Evolutionary conservation across 1,140 invertebrate species (phyloP), one percentile per base, ranked within the genome.

Genomic region (Habropoda laboriosa): DNA sequence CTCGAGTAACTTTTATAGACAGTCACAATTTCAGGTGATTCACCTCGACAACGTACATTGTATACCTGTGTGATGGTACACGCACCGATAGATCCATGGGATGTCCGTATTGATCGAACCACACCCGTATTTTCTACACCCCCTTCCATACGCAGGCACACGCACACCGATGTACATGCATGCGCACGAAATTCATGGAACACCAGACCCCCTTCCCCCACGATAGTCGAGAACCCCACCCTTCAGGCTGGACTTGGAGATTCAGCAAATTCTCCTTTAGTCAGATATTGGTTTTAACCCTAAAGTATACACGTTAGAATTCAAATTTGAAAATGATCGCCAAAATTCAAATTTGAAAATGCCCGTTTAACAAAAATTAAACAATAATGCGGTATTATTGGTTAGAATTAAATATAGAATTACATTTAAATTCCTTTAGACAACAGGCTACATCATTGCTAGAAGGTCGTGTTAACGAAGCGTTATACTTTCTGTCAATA

Each of bases 101-200:
- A 89, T 91, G 90, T 89, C 82, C 79, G 90, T 92, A 92, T 91
- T 92, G 91, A 92, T 92, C 90, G 91, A 90, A 91, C 91, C 91
- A 92, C 91, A 92, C 90, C 90, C 90, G 86, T 89, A 82, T 82
- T 90, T 87, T 88, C 86, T 85, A 61, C 87, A 86, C 85, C 86
- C 88, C 73, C 51, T 70, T 49, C 74, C 47, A n/a, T 47, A 68
- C 67, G 7, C 13, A 63, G 3, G 12, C 79, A 79, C 74, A 47
- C 61, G 58, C 45, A 81, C 55, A 68, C 72, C 55, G 57, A 60
- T 74, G 77, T 73, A 83, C 70, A 77, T 83, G 81, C 83, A 82
- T 83, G 80, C 85, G 85, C 83, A 86, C 71, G 73, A 83, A 87
- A 86, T 81, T 87, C 81, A 63, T 73, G 40, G 49, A 77, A 77